These are phyloP conservation scores for Neuroscelio doddi DNA, from an alignment of 2,888 invertebrate genomes.

Conservation along the genomic window DNA sequence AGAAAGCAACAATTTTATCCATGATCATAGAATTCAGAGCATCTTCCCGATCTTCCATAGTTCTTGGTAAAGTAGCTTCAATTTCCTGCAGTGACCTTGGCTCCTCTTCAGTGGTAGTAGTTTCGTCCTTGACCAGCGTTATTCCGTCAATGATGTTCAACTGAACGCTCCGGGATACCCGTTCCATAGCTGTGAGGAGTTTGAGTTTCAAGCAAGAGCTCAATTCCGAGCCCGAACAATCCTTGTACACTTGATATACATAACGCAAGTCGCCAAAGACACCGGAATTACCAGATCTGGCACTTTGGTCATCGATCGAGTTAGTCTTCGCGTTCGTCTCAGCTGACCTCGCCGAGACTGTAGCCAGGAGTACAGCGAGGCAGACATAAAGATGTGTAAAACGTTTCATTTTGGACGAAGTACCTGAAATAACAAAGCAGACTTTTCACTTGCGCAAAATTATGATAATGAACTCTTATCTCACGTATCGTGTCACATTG, in stretches of 20 bases:
- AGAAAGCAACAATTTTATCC: constrained; percentile 82
- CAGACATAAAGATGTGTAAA: constrained; percentile 55
- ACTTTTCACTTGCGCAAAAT: not conserved
- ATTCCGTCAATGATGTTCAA: constrained; percentile 83
- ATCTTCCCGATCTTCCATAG: constrained; percentile 81
- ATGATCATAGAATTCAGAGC: constrained; percentile 83
- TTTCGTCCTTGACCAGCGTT: constrained; percentile 79
- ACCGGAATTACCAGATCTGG: constrained; percentile 60
- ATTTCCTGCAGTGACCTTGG: constrained; percentile 77
- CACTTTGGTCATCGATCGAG: constrained; percentile 63
- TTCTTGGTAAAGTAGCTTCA: constrained; percentile 83
- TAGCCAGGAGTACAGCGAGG: constrained; percentile 58
- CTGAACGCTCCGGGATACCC: constrained; percentile 78
- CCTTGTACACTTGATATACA: constrained; percentile 86
- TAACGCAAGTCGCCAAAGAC: constrained; percentile 80
- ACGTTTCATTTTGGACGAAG: constrained; percentile 57
- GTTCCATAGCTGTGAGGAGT: constrained; percentile 83
- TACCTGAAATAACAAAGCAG: constrained; percentile 40
- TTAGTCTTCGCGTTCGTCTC: constrained; percentile 61
- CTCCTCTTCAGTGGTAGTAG: constrained; percentile 63
- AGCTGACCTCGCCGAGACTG: constrained; percentile 61
- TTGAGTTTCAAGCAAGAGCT: constrained; percentile 86
- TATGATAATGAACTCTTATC: too few species aligned
- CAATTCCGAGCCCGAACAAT: constrained; percentile 79
- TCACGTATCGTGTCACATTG: too few species aligned